Evolutionary conservation across 1,140 invertebrate genomes (phyloP), one percentile per base, ranked within the genome.

Genomic region (Monomorium pharaonis): DNA sequence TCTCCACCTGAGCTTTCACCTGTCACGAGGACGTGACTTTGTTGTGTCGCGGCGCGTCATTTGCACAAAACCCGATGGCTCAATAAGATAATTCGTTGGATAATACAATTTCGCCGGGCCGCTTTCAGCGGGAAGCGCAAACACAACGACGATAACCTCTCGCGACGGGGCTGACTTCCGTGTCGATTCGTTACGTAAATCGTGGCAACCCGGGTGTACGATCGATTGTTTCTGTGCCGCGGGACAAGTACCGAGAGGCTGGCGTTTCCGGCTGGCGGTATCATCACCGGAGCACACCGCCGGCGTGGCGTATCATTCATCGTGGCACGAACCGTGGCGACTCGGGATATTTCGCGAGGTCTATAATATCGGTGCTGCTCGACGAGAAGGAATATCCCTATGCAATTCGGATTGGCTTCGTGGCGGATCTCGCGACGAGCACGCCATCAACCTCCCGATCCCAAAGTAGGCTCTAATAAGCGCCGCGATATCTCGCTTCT

Each of bases 301-400:
- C n/a, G n/a, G n/a, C n/a, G 75, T 24, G 60, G 54, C 62, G 84
- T 80, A 85, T 76, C 81, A 67, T 85, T 85, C 70, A 83, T 54
- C 85, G 80, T 70, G 54, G 86, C 77, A 78, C 81, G 87, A 89
- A 87, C 67, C 56, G 58, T 24, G 78, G 63, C 69, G 54, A 58
- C 54, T 56, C 69, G 81, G 44, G n/a, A 77, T 76, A 77, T 84
- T 81, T 67, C 80, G 27, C 81, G 33, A 72, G 42, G 86, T 86
- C 90, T 14, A 10, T 91, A 91, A 89, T 91, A 89, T 89, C 80
- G 84, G 86, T 84, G 84, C 67, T 80, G 65, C 77, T 58, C 33
- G 58, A 30, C 74, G 75, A 58, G 72, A 4, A 54, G 62, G 21
- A 80, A 67, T 54, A 65, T 44, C 44, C 74, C 42, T n/a, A 42